These are phyloP conservation scores for Caretta caretta DNA, from an alignment of 2,113 vertebrate species.

Conservation along the genomic window DNA sequence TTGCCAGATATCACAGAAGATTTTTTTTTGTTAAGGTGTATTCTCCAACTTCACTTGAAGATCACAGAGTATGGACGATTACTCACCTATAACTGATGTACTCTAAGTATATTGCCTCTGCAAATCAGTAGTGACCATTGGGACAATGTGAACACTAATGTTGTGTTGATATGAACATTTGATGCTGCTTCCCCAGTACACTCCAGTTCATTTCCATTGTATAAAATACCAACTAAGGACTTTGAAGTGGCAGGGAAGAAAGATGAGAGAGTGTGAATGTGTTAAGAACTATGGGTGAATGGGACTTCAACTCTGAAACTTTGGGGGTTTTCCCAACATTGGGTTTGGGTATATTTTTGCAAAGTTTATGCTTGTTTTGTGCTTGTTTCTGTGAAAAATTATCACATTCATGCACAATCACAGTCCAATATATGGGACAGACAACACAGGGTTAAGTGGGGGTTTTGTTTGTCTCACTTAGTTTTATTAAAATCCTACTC, in stretches of 20 bases:
- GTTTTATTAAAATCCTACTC: background rate
- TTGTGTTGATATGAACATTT: background rate
- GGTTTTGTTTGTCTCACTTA: background rate
- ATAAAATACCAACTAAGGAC: background rate
- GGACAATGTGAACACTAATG: background rate
- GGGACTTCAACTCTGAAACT: background rate
- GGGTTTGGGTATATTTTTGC: background rate
- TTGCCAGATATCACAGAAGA: background rate
- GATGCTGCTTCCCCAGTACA: background rate
- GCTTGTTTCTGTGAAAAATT: background rate
- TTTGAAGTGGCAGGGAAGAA: background rate
- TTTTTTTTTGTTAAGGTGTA: background rate
- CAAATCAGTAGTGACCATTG: background rate
- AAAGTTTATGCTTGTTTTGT: background rate
- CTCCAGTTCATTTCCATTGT: background rate
- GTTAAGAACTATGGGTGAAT: background rate
- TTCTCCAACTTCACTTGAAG: background rate
- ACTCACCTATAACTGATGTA: background rate
- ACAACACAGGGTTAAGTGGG: background rate
- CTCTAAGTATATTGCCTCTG: background rate
- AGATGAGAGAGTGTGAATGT: background rate
- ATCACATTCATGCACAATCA: background rate
- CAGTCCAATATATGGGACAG: background rate
- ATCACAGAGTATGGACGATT: background rate
- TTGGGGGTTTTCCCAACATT: background rate